Conservation (phyloP, 2,888 invertebrate genomes). For the Pomacea canaliculata region DNA sequence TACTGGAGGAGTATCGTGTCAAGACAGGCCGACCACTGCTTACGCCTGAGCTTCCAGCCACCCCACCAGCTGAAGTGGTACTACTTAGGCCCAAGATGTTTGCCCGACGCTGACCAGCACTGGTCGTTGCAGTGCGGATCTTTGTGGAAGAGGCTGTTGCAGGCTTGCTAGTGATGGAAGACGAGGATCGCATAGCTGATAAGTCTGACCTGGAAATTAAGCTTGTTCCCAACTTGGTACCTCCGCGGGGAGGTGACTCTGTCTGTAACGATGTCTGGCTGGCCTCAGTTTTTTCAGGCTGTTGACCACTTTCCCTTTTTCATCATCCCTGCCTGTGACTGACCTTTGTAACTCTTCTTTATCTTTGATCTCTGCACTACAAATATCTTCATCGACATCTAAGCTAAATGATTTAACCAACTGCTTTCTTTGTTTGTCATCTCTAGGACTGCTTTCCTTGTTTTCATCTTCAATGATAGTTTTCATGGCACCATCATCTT, state of each 20-base stretch:
- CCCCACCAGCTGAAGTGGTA: background rate
- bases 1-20: constrained; percentile 7
- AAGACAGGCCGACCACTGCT: background rate
- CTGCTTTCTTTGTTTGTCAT: background rate
- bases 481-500: too few species aligned
- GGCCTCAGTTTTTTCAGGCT: background rate
- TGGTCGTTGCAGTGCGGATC: background rate
- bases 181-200: background rate
- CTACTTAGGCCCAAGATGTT: constrained; percentile 20
- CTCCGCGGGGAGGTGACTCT: background rate
- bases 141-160: constrained; percentile 8
- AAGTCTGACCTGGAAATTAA: constrained; percentile 1
- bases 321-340: background rate
- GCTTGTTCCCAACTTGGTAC: constrained; percentile 3
- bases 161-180: background rate
- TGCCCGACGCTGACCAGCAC: constrained; percentile 6
- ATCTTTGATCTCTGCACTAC: background rate
- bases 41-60: background rate
- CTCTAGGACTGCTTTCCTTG: background rate
- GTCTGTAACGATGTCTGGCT: background rate
- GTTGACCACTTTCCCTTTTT: background rate
- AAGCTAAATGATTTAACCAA: background rate
- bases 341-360: background rate
- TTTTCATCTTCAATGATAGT: background rate
- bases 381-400: background rate